Evolutionary conservation across 2,888 invertebrate genomes (phyloP).

Genomic region (Graphium colonna): DNA sequence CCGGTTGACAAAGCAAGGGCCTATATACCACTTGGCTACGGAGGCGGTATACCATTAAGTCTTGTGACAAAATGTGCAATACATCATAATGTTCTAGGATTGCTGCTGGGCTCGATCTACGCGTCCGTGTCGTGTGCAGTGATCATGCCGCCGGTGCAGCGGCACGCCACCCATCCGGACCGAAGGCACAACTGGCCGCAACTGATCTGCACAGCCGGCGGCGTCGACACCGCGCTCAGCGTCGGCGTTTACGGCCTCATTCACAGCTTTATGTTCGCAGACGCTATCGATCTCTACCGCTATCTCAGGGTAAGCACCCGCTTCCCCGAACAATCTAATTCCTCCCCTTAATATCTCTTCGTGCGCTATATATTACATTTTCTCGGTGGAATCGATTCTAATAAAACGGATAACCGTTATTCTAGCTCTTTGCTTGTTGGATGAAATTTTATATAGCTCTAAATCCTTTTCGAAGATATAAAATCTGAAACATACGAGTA

Average conservation of each 20-base stretch:
- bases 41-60: too few species aligned
- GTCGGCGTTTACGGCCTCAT: slow-evolving; percentile 66
- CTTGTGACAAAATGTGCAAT: not conserved
- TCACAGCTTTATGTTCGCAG: slow-evolving; percentile 53
- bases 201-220: slow-evolving; percentile 61
- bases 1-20: too few species aligned
- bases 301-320: slow-evolving; percentile 59
- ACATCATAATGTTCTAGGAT: slow-evolving; percentile 39
- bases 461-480: not conserved
- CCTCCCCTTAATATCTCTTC: too few species aligned
- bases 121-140: slow-evolving; percentile 66
- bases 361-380: too few species aligned
- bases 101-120: slow-evolving; percentile 60
- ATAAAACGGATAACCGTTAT: not conserved
- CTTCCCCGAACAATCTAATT: too few species aligned
- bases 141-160: slow-evolving; percentile 56
- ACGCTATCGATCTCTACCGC: slow-evolving; percentile 48
- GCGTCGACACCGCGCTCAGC: slow-evolving; percentile 63
- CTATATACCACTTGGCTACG: too few species aligned
- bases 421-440: not conserved
- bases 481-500: too few species aligned
- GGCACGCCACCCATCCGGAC: slow-evolving; percentile 37
- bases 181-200: slow-evolving; percentile 58
- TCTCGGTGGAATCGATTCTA: too few species aligned
- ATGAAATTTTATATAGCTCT: not conserved